Evolutionary conservation across 2,797 vertebrate genomes (phyloP).

Genomic region (Acrossocheilus fasciatus): DNA sequence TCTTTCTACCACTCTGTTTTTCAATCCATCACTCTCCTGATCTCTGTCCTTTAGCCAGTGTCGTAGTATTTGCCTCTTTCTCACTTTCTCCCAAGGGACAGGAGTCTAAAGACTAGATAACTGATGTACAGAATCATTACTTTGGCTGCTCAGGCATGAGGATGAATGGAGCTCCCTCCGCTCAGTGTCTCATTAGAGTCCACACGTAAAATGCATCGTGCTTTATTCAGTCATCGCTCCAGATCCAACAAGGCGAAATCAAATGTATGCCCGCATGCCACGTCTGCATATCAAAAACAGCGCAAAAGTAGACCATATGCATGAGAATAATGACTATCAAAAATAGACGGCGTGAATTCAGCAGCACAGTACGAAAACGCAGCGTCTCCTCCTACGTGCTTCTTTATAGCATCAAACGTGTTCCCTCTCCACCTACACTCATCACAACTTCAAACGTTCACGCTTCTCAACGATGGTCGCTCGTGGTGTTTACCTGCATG

Average conservation of each 20-base stretch:
- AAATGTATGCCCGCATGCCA: constrained; percentile 34
- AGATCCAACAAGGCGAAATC: constrained; percentile 37
- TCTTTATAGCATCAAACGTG: constrained; percentile 61
- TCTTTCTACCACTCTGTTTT: constrained; percentile 51
- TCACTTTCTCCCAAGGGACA: constrained; percentile 68
- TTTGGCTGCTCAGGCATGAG: constrained; percentile 74
- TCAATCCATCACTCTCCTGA: constrained; percentile 31
- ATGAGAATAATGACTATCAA: constrained; percentile 41
- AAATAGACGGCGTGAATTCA: constrained; percentile 55
- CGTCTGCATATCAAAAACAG: constrained; percentile 25
- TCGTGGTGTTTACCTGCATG: constrained; percentile 46
- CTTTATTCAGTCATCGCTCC: constrained; percentile 34
- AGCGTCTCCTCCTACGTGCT: constrained; percentile 61
- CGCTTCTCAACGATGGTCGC: constrained; percentile 39
- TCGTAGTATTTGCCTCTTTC: constrained; percentile 28
- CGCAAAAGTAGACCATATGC: constrained; percentile 46
- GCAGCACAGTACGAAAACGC: constrained; percentile 45
- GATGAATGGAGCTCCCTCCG: constrained; percentile 73
- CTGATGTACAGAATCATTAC: constrained; percentile 81
- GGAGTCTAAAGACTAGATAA: constrained; percentile 82
- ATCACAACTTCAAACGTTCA: constrained; percentile 53
- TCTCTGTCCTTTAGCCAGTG: constrained; percentile 8
- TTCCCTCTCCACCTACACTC: constrained; percentile 59
- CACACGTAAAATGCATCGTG: constrained; percentile 20
- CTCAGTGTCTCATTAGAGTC: constrained; percentile 65